Evolutionary conservation across 1,140 invertebrate genomes (phyloP), one percentile per base, ranked within the genome.

Genomic region (Penaeus indicus): DNA sequence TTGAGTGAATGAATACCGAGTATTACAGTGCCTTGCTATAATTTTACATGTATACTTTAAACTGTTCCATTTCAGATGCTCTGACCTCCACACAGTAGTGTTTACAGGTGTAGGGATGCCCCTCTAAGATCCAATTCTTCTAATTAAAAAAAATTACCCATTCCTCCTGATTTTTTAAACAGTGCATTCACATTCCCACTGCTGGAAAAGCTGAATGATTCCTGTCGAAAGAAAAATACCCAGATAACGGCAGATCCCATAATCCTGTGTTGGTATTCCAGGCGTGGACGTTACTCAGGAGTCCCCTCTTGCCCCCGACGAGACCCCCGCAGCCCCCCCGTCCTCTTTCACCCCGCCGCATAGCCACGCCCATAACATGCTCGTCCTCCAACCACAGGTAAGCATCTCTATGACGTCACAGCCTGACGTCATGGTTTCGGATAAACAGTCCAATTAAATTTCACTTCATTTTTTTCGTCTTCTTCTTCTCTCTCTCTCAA

Each of bases 311-410:
- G 62, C 87, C 60, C 88, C 85, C 47, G 90, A 91, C 75, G 69
- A 89, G 19, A 81, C 83, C 54, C 84, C 88, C 27, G 67, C 90
- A 27, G 92, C 92, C 83, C 92, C 93, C 90, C 93, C 93, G 88
- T 79, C 91, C 42, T 42, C 87, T 62, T 88, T 84, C 72, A 88
- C 87, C 22, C 87, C 87, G 38, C 93, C 93, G 91, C 93, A 93
- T 89, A 93, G 93, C 86, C 93, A 94, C 85, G 93, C 94, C 88
- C 94, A 94, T 94, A 95, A 94, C 93, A 95, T 95, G 94, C 94
- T 95, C 92, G 94, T 95, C 88, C 93, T 95, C 92, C 94, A 95
- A 91, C 94, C 94, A 91, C 94, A 95, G 94, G 94, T 95, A 91
- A 93, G 92, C 61, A 60, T 67, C 81, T 16, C 61, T 79, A 67